phyloP scores from a whole-genome alignment of 2,797 vertebrate species.

The Yasuhikotakia modesta region DNA sequence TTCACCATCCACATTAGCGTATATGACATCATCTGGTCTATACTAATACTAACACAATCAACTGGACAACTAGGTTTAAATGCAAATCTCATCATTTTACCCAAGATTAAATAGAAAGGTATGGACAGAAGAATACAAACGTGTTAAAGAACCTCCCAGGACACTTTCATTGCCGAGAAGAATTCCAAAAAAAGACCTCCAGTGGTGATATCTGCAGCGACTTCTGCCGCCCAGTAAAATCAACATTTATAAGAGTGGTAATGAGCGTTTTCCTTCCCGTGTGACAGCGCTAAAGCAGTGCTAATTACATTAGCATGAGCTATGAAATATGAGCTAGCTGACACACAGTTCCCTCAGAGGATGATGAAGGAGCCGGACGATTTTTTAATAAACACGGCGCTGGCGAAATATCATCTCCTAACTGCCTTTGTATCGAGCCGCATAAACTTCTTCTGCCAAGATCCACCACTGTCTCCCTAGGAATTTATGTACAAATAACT shows the following conservation, averaged over 20 bases:
- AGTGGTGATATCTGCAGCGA: constrained; percentile 47
- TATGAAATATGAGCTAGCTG: constrained; percentile 77
- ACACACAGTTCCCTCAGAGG: constrained; percentile 63
- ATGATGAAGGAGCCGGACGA: constrained; percentile 80
- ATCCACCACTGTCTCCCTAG: constrained; percentile 75
- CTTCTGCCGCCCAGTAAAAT: constrained; percentile 44
- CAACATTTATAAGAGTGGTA: constrained; percentile 58
- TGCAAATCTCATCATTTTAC: background rate
- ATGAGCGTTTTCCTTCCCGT: constrained; percentile 58
- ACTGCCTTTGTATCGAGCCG: constrained; percentile 81
- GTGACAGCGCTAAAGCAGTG: constrained; percentile 69
- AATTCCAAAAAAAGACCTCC: constrained; percentile 46
- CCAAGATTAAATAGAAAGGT: background rate
- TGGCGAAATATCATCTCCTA: constrained; percentile 73
- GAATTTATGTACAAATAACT: constrained; percentile 91
- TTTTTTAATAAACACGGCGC: constrained; percentile 83
- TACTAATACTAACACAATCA: background rate
- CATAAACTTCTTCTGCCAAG: constrained; percentile 74
- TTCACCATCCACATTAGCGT: background rate
- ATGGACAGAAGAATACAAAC: background rate
- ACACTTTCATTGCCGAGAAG: constrained; percentile 6
- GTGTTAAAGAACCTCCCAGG: constrained; percentile 1
- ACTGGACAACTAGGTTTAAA: background rate
- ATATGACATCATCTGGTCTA: background rate
- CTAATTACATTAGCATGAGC: constrained; percentile 79